Evolutionary conservation across 2,113 vertebrate species (phyloP), one percentile per base, ranked within the genome.

Genomic region (Aspiorhynchus laticeps): DNA sequence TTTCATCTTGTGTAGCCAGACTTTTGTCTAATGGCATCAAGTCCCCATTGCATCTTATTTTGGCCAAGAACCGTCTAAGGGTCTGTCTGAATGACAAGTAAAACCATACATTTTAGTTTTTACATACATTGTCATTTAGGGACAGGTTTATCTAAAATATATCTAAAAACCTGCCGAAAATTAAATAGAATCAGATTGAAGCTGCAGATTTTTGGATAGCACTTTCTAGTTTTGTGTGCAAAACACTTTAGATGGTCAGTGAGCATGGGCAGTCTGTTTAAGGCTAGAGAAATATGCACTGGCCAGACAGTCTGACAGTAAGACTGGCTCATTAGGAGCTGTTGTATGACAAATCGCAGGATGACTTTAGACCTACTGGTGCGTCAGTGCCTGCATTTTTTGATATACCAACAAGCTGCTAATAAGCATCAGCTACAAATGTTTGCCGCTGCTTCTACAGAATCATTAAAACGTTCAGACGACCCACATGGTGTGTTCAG

Each of bases 261-360:
- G 31, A 36, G 5, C 51, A 24, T 9, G 7, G 26, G 38, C 63
- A 7, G 24, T 24, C 9, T 24, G 19, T 6, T 14, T 21, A 43
- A 31, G 10, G 21, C 53, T 8, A 17, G 43, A 69, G 19, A 33
- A 83, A 71, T 5, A 4, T 46, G 41, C 31, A 26, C 31, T 84
- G 33, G 26, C 15, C 41, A 26, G 26, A 31, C 31, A 26, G 87
- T 83, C 83, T 90, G 84, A 89, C 84, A 82, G 88, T 87, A 75
- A 53, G 87, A 92, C 89, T 67, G 88, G 90, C 93, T 95, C 92
- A 93, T 96, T 94, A 96, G 91, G 90, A 92, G 93, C 93, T 94
- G 93, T 94, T 90, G 86, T 4, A 36, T 91, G 93, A 94, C 73
- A 80, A 81, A 90, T 90, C 79, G 82, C 93, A 93, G 92, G 84